Percentiles rank a stretch among this genome's conserved stretches.
These are phyloP conservation scores for Thomomys bottae DNA, from an alignment of 2,113 vertebrate genomes.

Conservation along the genomic window DNA sequence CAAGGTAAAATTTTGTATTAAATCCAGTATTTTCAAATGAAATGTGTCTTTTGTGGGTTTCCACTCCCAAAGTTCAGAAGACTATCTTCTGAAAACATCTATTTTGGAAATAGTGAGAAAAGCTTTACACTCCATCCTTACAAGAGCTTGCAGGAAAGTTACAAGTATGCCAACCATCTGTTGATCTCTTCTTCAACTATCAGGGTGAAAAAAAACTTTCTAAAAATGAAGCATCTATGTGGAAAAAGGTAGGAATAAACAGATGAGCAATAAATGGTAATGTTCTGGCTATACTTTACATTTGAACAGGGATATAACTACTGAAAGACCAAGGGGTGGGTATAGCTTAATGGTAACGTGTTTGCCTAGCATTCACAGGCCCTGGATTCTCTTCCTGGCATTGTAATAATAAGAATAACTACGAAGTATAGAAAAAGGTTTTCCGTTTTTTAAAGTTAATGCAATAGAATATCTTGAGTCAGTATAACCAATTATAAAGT, in stretches of 20 bases:
- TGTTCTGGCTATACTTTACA: neutral
- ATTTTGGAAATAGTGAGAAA: neutral
- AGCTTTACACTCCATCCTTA: neutral
- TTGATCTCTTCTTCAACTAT: neutral
- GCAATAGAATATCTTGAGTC: neutral
- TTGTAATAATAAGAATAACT: neutral
- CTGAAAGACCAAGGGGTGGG: neutral
- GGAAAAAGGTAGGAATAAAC: slow-evolving; percentile 11
- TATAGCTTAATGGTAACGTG: neutral
- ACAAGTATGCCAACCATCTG: neutral
- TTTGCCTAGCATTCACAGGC: neutral
- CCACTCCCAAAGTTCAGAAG: neutral
- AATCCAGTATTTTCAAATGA: slow-evolving; percentile 75
- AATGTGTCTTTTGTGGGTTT: slow-evolving; percentile 49
- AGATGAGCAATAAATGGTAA: neutral
- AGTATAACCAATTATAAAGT: slow-evolving; percentile 11
- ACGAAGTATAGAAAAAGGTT: neutral
- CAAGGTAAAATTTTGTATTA: slow-evolving; percentile 79
- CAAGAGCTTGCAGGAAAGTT: neutral
- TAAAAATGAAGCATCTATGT: slow-evolving; percentile 34
- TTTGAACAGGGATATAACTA: neutral
- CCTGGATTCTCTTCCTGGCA: neutral
- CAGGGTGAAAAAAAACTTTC: neutral
- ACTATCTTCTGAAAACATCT: neutral
- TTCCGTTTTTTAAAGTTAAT: neutral